Conservation (phyloP, 2,888 invertebrate species). For the Hirtodrosophila alboralis region DNA sequence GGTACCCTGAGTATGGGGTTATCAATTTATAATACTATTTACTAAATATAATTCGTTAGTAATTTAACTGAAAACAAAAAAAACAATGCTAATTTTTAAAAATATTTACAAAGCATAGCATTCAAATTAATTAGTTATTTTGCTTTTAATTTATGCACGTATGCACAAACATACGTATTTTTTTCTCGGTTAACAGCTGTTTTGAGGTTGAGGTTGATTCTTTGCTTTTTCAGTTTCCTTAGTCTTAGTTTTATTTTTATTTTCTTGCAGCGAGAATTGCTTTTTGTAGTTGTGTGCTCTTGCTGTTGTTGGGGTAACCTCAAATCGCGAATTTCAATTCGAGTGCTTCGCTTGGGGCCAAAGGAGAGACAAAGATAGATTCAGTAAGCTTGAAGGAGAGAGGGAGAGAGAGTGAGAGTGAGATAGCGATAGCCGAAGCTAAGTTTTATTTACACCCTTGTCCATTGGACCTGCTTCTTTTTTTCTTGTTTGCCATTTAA, state of each 20-base stretch:
- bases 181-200: constrained; percentile 62
- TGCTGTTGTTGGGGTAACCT: constrained; percentile 54
- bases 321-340: constrained; percentile 64
- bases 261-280: constrained; percentile 32
- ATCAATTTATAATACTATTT: too few species aligned
- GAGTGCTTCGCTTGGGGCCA: constrained; percentile 29
- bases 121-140: constrained; percentile 60
- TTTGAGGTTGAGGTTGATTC: constrained; percentile 78
- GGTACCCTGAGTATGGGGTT: too few species aligned
- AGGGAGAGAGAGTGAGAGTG: not conserved
- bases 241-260: constrained; percentile 41
- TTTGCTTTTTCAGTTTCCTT: constrained; percentile 49
- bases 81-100: constrained; percentile 31
- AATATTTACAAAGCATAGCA: constrained; percentile 62
- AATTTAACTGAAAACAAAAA: too few species aligned
- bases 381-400: not conserved
- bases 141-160: constrained; percentile 10
- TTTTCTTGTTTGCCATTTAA: constrained; percentile 73
- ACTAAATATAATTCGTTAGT: too few species aligned
- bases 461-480: constrained; percentile 52
- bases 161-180: constrained; percentile 9
- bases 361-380: constrained; percentile 2
- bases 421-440: constrained; percentile 12
- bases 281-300: constrained; percentile 21
- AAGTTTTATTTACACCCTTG: constrained; percentile 36